Conservation (phyloP, 2,888 invertebrate genomes). For the Amphipyra berbera region DNA sequence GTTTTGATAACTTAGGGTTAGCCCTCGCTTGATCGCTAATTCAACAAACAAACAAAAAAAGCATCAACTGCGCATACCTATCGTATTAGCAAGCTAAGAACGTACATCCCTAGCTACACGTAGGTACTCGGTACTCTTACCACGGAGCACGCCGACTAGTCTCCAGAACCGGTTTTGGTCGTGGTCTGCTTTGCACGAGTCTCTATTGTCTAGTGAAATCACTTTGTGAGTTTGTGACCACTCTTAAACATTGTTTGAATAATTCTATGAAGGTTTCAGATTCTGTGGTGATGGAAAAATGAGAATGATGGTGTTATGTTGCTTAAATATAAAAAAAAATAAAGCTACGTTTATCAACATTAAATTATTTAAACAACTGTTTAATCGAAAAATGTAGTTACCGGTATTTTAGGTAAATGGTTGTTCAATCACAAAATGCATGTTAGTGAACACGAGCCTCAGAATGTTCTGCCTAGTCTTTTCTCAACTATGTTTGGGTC, state of each 20-base stretch:
- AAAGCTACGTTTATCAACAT: too few relatives aligned
- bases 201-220: conserved; percentile 79
- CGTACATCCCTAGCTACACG: conserved; percentile 18
- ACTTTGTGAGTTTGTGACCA: conserved; percentile 57
- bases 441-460: too few relatives aligned
- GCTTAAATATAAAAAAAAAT: background rate
- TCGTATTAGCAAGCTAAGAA: conserved; percentile 27
- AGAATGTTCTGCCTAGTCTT: too few relatives aligned
- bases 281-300: conserved; percentile 48
- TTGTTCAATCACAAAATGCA: too few relatives aligned
- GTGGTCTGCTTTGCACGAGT: conserved; percentile 78
- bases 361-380: too few relatives aligned
- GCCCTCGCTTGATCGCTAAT: too few relatives aligned
- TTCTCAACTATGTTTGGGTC: too few relatives aligned
- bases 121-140: background rate
- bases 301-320: conserved; percentile 32
- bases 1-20: too few relatives aligned
- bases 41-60: background rate
- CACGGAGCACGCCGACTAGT: conserved; percentile 53
- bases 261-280: conserved; percentile 49
- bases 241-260: conserved; percentile 45
- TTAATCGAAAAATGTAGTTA: too few relatives aligned
- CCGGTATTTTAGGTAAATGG: too few relatives aligned
- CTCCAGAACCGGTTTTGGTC: conserved; percentile 75
- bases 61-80: conserved; percentile 16